Evolutionary conservation across 2,888 invertebrate genomes (phyloP), one percentile per base, ranked within the genome.

Genomic region (Rugalucina vietnamica): DNA sequence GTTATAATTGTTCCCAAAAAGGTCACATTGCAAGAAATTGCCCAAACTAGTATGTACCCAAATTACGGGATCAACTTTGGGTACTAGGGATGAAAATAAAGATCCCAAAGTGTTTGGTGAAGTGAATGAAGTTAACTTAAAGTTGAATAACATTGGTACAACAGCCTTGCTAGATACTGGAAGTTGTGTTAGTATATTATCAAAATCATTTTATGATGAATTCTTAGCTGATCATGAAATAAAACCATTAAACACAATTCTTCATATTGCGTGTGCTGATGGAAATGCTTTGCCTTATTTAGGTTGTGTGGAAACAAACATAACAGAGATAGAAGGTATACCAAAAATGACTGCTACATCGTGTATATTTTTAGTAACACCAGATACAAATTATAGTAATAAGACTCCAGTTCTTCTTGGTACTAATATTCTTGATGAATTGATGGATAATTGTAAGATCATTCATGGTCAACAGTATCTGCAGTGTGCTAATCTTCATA

Each of bases 221-320:
- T 18, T 85, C 43, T 71, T 88, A 24, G 0, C 10, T 5, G 1
- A 81, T 0, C 14, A 70, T 27, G 43, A 39, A n/a, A 34, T 87
- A 1, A 24, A 65, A 39, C 82, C 83, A 14, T 57, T 85, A 29
- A 69, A 54, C 34, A 37, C 74, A 0, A 82, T 87, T 10, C n/a
- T 87, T 5, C 70, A 83, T 14, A 85, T 85, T 36, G 84, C 85
- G 72, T 88, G 84, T 76, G 88, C 88, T 18, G 88, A 83, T 73
- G 85, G 88, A 24, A 54, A 78, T 37, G 57, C 69, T 1, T 43
- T 86, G 43, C 88, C 85, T 37, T 88, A 88, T 24, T 0, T 29
- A 65, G 88, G 83, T 10, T 88, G 79, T 50, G 79, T 85, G 32
- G 76, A 79, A 39, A 32, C 65, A 18, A 60, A 75, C 4, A 29